phyloP scores from a whole-genome alignment of 2,888 invertebrate species.

The Sipha maydis region DNA sequence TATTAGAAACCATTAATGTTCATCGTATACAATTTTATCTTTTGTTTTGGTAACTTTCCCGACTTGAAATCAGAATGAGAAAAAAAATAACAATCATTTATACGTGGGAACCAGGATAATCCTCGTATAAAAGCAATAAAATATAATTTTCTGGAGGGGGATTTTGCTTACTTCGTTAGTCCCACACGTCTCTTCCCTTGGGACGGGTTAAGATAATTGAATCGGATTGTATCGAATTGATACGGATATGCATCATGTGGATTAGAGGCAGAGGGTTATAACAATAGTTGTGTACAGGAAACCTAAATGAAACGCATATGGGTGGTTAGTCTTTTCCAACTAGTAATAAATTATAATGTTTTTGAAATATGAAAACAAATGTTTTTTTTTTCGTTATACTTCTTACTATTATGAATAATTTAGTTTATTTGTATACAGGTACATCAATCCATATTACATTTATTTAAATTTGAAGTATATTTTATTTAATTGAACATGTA shows the following conservation, averaged over 20 bases:
- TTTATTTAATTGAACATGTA: too few species aligned
- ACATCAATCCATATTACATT: too few species aligned
- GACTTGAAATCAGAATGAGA: neutral
- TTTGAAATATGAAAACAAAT: too few species aligned
- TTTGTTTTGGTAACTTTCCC: too few species aligned
- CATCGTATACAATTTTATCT: too few species aligned
- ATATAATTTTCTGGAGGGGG: neutral
- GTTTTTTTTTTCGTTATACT: too few species aligned
- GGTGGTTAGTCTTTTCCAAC: neutral
- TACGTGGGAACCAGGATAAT: slow-evolving; percentile 4
- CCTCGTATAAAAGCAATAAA: neutral
- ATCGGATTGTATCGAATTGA: slow-evolving; percentile 6
- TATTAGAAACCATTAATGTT: neutral
- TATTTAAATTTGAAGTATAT: too few species aligned
- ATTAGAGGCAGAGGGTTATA: neutral
- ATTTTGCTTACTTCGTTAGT: slow-evolving; percentile 6
- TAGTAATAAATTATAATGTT: too few species aligned
- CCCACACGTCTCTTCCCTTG: neutral
- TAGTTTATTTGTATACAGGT: too few species aligned
- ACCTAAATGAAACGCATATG: neutral
- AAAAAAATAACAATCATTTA: neutral
- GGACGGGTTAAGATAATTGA: slow-evolving; percentile 37
- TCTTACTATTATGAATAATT: too few species aligned
- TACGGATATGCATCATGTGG: neutral
- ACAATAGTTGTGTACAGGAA: neutral